These are phyloP conservation scores for Oceanodroma tethys DNA, from an alignment of 2,113 vertebrate genomes.

Conservation along the genomic window DNA sequence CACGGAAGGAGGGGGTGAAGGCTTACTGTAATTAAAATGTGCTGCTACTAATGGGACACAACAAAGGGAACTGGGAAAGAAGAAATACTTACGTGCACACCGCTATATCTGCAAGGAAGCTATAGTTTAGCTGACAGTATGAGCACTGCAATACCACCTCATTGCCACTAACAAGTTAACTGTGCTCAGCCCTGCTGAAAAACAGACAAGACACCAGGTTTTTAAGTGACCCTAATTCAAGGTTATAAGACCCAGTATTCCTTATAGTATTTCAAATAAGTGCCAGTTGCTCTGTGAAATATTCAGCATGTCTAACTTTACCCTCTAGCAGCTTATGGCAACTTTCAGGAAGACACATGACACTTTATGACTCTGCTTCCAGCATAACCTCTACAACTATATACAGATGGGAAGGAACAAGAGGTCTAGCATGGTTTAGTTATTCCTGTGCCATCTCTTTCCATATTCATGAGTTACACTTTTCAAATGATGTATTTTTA, in stretches of 20 bases:
- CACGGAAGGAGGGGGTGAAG: slow-evolving; percentile 16
- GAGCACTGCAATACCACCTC: background rate
- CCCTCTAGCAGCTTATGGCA: background rate
- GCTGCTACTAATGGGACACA: slow-evolving; percentile 19
- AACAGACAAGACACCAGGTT: too few relatives aligned
- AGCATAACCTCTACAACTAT: background rate
- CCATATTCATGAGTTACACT: background rate
- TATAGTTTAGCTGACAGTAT: background rate
- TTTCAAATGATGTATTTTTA: background rate
- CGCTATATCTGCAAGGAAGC: background rate
- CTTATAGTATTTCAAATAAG: background rate
- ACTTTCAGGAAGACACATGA: background rate
- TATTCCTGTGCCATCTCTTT: background rate
- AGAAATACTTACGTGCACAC: background rate
- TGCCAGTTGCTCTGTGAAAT: background rate
- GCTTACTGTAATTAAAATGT: background rate
- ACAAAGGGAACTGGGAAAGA: background rate
- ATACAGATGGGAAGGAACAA: background rate
- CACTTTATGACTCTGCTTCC: background rate
- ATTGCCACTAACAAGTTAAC: background rate
- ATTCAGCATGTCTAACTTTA: background rate
- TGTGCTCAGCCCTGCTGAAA: too few relatives aligned
- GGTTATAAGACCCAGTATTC: background rate
- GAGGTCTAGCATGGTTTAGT: background rate
- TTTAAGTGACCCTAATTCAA: background rate